Evolutionary conservation across 2,113 vertebrate genomes (phyloP).

Genomic region (Vombatus ursinus): DNA sequence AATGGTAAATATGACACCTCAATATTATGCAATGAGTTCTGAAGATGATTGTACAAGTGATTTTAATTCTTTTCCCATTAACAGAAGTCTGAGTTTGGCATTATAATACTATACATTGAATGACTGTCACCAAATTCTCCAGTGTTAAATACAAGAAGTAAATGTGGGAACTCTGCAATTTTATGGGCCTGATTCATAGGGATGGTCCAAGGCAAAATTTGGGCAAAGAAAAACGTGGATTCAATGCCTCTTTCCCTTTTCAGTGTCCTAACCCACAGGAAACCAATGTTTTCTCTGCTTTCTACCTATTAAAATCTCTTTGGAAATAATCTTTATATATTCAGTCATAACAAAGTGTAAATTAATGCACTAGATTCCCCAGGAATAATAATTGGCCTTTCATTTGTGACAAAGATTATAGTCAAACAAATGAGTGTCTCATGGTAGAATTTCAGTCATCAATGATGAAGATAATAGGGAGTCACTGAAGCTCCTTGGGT

Average conservation of each 20-base stretch:
- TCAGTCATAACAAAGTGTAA: not conserved
- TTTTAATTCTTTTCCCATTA: constrained; percentile 52
- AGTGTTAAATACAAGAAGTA: not conserved
- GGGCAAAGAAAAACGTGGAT: not conserved
- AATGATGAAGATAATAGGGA: not conserved
- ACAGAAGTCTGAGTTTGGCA: constrained; percentile 37
- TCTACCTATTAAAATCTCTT: not conserved
- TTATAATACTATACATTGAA: not conserved
- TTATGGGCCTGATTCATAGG: accelerated
- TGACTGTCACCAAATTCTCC: not conserved
- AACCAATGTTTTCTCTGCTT: not conserved
- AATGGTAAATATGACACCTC: not conserved
- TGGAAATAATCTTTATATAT: constrained; percentile 8
- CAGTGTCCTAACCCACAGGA: not conserved
- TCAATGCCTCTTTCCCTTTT: not conserved
- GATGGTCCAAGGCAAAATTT: not conserved
- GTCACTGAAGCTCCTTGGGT: not conserved
- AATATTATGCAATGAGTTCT: constrained; percentile 17
- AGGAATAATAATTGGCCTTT: not conserved
- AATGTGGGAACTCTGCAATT: not conserved
- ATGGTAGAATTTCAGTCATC: not conserved
- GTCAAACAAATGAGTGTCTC: not conserved
- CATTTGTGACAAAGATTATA: not conserved
- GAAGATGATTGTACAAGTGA: constrained; percentile 45
- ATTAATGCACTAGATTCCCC: not conserved